Percentiles rank a stretch among this genome's conserved stretches.
Evolutionary conservation across 2,888 invertebrate genomes (phyloP).

Genomic region (Brachyptera putata): DNA sequence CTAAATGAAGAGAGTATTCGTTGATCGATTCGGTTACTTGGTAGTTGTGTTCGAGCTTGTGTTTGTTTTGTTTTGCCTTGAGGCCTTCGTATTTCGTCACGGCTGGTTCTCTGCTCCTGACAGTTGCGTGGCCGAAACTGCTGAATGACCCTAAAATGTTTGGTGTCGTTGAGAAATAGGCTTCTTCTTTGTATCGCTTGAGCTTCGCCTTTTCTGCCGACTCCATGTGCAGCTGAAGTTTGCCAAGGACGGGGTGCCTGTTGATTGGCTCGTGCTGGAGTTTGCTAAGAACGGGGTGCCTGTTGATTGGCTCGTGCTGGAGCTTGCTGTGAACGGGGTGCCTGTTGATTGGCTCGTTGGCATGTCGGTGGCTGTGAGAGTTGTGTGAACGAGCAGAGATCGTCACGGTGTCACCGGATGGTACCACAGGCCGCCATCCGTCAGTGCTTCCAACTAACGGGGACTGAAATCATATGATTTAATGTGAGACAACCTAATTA

Average conservation of each 20-base stretch:
- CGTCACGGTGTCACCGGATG: conserved; percentile 10
- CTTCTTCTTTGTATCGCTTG: conserved; percentile 19
- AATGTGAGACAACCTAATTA: not conserved
- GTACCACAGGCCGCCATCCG: conserved; percentile 30
- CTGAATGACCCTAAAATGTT: conserved; percentile 53
- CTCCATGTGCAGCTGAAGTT: conserved; percentile 28
- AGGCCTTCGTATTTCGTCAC: conserved; percentile 46
- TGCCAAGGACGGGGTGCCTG: conserved; percentile 28
- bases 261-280: conserved; percentile 10
- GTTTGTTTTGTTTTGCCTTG: conserved; percentile 24
- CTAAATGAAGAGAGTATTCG: conserved; percentile 24
- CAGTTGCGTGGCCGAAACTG: conserved; percentile 54
- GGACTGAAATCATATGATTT: conserved; percentile 22
- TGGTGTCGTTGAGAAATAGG: conserved; percentile 25
- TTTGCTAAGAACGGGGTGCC: conserved; percentile 29
- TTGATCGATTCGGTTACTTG: conserved; percentile 2
- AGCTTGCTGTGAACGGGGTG: conserved; percentile 30
- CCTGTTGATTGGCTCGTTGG: not conserved
- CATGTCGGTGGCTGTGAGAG: conserved; percentile 4
- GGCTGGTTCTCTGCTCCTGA: conserved; percentile 45
- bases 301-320: not conserved
- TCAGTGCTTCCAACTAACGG: conserved; percentile 25
- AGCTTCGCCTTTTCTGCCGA: conserved; percentile 20
- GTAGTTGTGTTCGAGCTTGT: not conserved
- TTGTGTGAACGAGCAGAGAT: not conserved